Evolutionary conservation across 2,113 vertebrate species (phyloP), one percentile per base, ranked within the genome.

Genomic region (Acrocephalus arundinaceus): DNA sequence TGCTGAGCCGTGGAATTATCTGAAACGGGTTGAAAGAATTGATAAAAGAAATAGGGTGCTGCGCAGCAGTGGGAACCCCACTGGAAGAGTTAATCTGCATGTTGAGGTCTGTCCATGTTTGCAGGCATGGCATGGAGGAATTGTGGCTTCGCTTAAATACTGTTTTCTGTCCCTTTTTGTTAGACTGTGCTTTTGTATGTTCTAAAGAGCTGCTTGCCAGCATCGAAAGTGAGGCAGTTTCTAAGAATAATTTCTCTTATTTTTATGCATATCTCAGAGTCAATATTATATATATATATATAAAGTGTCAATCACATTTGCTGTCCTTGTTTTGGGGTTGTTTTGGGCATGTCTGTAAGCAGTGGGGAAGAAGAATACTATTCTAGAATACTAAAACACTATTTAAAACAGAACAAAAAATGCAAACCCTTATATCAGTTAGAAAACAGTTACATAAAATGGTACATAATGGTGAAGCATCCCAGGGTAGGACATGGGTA

Each of bases 101-200:
- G 22, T 33, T 6, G 45, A 48, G 35, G 3, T 52, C 18, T 82
- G 21, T 9, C 25, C 15, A 1, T 37, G 19, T 15, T 17, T 52
- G 57, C 23, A 67, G 52, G 8, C 11, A 2, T 28, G 39, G 23
- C 0, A 0, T 46, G 11, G 17, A 61, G 30, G 31, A 43, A 25
- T 67, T 67, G 37, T n/a, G 16, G 33, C 15, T 88, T 82, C 55
- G 27, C 13, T 75, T n/a, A 41, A 71, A 37, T 28, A 10, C 3
- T 61, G 12, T 4, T 46, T 61, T 37, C 25, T 71, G 23, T 74
- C 6, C 6, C 6, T 37, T 22, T 49, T 61, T 37, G n/a, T 45
- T 74, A 28, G 15, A 8, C 62, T 1, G 1, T 27, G 17, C 19
- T 57, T 81, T 84, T 59, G 37, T 58, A 17, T 18, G 18, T 93